Evolutionary conservation across 37 sponge, comb jelly and placozoan species (phyloP).

Genomic region (Eunapius fragilis): DNA sequence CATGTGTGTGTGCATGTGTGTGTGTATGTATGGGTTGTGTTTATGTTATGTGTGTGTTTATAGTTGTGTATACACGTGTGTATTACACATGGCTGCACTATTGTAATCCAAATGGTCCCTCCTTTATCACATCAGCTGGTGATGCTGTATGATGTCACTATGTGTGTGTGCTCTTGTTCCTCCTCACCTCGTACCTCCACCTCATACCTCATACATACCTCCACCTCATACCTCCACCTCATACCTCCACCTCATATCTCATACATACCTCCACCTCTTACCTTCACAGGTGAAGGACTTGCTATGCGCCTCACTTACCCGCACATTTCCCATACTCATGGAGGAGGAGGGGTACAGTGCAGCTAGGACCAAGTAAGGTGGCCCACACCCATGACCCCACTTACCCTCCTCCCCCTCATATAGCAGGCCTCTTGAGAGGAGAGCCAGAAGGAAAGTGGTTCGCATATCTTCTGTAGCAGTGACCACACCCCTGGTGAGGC

Average conservation of each 20-base stretch:
- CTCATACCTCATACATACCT: conserved; percentile 11
- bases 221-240: background rate
- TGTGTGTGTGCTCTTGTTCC: too few species aligned
- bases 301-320: too few species aligned
- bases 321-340: background rate
- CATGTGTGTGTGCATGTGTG: background rate
- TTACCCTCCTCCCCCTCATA: background rate
- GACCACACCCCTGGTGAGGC: too few species aligned
- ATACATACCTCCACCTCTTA: background rate
- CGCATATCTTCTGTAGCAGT: too few species aligned
- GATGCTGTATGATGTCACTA: too few species aligned
- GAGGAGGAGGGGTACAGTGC: background rate
- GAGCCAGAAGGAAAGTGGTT: too few species aligned
- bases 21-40: background rate
- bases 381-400: background rate
- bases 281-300: background rate
- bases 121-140: too few species aligned
- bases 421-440: background rate
- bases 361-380: too few species aligned
- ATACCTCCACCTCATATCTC: background rate
- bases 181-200: too few species aligned
- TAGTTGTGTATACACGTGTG: conserved; percentile 3
- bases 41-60: background rate
- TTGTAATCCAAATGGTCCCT: too few species aligned
- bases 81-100: too few species aligned